phyloP scores from a whole-genome alignment of 2,797 vertebrate species.

The Pristis pectinata region DNA sequence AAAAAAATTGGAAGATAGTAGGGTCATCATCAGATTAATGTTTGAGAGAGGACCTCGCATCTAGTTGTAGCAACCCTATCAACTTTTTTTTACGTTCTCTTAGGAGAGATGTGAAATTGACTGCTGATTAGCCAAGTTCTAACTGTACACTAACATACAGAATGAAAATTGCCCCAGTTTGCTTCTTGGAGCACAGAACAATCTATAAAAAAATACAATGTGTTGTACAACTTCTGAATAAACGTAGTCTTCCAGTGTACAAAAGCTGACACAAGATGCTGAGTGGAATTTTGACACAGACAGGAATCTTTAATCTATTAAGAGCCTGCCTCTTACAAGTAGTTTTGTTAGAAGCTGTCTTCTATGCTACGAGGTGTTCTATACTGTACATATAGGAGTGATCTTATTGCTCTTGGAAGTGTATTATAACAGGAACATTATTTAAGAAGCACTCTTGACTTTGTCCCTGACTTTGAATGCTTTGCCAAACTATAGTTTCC shows the following conservation, averaged over 20 bases:
- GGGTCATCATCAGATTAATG: neutral
- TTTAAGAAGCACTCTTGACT: neutral
- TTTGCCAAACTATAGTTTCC: neutral
- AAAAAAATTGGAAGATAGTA: neutral
- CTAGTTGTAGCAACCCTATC: no score
- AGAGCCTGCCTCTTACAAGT: neutral
- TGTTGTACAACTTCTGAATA: neutral
- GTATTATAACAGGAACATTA: neutral
- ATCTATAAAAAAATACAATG: neutral
- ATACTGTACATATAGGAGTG: neutral
- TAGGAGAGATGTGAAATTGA: neutral
- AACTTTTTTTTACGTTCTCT: no score
- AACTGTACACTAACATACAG: no score
- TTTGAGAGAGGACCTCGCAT: neutral
- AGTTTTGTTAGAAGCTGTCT: neutral
- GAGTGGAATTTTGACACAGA: neutral
- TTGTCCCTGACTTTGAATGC: neutral
- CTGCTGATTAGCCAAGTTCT: neutral
- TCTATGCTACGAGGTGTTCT: neutral
- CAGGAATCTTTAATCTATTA: neutral
- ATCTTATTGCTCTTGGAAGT: neutral
- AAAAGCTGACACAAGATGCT: neutral
- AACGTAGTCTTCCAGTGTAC: neutral
- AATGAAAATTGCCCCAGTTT: neutral
- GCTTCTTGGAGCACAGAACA: neutral